Evolutionary conservation across 2,888 invertebrate genomes (phyloP).

Genomic region (Heteromurus nitidus): DNA sequence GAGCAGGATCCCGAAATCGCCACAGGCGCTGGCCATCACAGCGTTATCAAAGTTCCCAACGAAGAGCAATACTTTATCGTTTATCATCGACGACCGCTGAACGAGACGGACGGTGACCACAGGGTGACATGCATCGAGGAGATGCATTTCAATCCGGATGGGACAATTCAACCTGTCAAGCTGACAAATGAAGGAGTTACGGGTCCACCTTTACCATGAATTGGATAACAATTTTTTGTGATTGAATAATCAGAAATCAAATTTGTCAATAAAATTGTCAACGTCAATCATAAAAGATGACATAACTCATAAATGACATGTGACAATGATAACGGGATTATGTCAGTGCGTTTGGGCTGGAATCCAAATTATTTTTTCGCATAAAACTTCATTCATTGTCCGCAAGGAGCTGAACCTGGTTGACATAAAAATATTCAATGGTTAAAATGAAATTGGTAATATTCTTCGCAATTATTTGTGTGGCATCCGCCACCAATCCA

Average conservation of each 20-base stretch:
- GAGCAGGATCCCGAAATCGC: constrained; percentile 66
- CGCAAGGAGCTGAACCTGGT: too few species aligned
- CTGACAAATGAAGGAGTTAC: constrained; percentile 63
- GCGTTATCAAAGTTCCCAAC: constrained; percentile 60
- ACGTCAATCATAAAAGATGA: too few species aligned
- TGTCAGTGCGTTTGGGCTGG: too few species aligned
- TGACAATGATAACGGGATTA: too few species aligned
- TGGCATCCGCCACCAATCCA: constrained; percentile 47
- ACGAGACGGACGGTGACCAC: constrained; percentile 59
- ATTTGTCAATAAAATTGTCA: background rate
- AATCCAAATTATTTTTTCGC: too few species aligned
- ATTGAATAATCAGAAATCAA: too few species aligned
- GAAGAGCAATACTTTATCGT: constrained; percentile 67
- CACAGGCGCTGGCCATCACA: constrained; percentile 70
- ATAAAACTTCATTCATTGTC: too few species aligned
- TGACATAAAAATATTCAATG: too few species aligned
- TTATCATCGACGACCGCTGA: constrained; percentile 67
- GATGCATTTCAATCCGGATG: constrained; percentile 66
- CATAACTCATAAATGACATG: too few species aligned
- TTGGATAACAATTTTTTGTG: background rate
- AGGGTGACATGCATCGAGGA: constrained; percentile 68
- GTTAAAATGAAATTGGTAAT: background rate
- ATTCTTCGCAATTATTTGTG: background rate
- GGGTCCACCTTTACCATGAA: constrained; percentile 46
- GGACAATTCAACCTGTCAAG: constrained; percentile 57